These are phyloP conservation scores for Clarias pachynema DNA, from an alignment of 2,797 vertebrate species.

Conservation along the genomic window DNA sequence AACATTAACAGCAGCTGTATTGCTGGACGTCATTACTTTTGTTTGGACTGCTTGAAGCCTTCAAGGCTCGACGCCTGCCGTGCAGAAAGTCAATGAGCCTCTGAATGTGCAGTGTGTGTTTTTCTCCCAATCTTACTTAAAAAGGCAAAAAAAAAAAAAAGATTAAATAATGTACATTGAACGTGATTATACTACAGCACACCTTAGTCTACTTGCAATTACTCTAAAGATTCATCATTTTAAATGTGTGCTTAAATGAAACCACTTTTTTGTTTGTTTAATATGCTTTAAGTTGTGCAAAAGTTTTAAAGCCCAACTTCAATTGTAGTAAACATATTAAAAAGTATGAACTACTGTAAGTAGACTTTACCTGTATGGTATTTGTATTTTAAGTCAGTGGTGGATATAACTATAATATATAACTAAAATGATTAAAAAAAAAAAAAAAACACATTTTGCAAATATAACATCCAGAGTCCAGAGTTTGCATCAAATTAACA, in stretches of 20 bases:
- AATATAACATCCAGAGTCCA: neutral
- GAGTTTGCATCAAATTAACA: neutral
- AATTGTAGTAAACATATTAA: neutral
- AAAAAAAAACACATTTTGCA: neutral
- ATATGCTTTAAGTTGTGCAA: neutral
- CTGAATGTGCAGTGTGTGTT: neutral
- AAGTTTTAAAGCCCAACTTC: neutral
- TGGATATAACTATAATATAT: neutral
- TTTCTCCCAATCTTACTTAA: neutral
- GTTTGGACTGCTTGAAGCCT: neutral
- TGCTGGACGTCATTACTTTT: neutral
- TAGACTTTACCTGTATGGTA: neutral
- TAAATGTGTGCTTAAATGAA: neutral
- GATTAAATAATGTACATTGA: neutral
- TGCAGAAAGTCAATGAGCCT: neutral
- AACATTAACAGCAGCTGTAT: conserved; percentile 1
- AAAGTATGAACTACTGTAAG: neutral
- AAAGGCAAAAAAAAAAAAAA: neutral
- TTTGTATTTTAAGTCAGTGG: neutral
- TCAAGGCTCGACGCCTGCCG: neutral
- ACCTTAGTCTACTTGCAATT: neutral
- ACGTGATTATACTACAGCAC: neutral
- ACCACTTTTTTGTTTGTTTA: neutral
- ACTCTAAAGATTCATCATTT: neutral
- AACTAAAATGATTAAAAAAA: neutral